phyloP scores from a whole-genome alignment of 1,140 invertebrate genomes.

The Bombus sibiricus region DNA sequence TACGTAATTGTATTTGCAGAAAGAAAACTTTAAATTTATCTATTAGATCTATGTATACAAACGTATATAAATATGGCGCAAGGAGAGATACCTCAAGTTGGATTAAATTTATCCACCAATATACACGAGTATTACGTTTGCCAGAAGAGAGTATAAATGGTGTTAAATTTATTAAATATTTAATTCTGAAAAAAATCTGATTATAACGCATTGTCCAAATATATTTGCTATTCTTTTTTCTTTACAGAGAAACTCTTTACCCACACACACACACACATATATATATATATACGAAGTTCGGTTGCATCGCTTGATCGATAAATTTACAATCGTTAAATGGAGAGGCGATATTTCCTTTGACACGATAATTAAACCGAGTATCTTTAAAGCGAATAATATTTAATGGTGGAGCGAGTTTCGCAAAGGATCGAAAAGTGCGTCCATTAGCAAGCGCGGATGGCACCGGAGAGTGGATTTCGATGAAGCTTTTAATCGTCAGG shows the following conservation, averaged over 20 bases:
- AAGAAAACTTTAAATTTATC: too few relatives aligned
- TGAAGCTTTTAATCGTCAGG: background rate
- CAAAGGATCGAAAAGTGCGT: background rate
- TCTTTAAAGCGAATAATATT: slow-evolving; percentile 12
- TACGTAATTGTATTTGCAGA: too few relatives aligned
- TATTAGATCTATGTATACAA: too few relatives aligned
- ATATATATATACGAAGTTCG: background rate
- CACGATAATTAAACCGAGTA: slow-evolving; percentile 15
- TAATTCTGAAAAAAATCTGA: too few relatives aligned
- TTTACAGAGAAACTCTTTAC: background rate
- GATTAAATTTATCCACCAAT: too few relatives aligned
- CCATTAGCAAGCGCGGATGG: background rate
- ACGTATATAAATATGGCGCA: too few relatives aligned
- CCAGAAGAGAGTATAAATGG: too few relatives aligned
- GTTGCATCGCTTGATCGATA: background rate
- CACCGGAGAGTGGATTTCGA: background rate
- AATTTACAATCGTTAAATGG: background rate
- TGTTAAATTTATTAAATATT: too few relatives aligned
- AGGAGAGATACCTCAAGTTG: too few relatives aligned
- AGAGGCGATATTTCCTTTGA: background rate
- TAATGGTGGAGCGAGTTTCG: background rate
- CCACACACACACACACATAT: too few relatives aligned
- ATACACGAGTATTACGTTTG: too few relatives aligned
- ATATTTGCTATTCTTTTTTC: background rate
- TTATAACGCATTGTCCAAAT: too few relatives aligned